Conservation (phyloP, 1,140 invertebrate genomes). For the Olivierus martensii region DNA sequence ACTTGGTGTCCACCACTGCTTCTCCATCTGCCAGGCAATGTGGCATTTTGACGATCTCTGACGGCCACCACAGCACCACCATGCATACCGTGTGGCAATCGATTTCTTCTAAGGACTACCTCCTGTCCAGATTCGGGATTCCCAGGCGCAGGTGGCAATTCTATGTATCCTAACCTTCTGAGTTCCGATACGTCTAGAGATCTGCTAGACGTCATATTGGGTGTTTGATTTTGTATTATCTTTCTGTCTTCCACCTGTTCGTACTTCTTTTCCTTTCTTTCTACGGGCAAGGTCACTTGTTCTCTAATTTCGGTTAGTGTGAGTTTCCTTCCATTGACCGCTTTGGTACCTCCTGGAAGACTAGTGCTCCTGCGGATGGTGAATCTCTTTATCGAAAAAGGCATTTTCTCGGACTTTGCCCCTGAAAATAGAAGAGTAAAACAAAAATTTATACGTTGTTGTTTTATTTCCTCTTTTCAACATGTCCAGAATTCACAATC, state of each 20-base stretch:
- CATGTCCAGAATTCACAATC: too few species aligned
- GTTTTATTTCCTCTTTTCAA: too few species aligned
- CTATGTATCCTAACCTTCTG: constrained; percentile 5
- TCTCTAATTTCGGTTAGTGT: constrained; percentile 9
- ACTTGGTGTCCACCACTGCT: not conserved
- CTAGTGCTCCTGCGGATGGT: constrained; percentile 15
- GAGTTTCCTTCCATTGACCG: constrained; percentile 7
- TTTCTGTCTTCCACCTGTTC: constrained; percentile 2
- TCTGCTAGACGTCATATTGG: constrained; percentile 6
- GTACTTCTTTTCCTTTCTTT: constrained; percentile 1
- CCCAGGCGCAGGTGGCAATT: too few species aligned
- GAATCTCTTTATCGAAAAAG: constrained; percentile 15
- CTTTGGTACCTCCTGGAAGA: constrained; percentile 10
- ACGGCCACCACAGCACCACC: too few species aligned
- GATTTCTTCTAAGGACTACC: too few species aligned
- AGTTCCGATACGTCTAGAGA: constrained; percentile 10
- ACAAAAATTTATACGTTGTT: too few species aligned
- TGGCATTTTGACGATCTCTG: not conserved
- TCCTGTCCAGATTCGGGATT: too few species aligned
- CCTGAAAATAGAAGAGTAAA: too few species aligned
- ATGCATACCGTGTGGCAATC: too few species aligned
- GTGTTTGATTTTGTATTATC: not conserved
- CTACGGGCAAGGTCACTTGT: not conserved
- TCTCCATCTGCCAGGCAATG: constrained; percentile 11
- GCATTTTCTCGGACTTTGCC: constrained; percentile 2